Evolutionary conservation across 1,140 invertebrate genomes (phyloP).

Genomic region (Intoshia linei): DNA sequence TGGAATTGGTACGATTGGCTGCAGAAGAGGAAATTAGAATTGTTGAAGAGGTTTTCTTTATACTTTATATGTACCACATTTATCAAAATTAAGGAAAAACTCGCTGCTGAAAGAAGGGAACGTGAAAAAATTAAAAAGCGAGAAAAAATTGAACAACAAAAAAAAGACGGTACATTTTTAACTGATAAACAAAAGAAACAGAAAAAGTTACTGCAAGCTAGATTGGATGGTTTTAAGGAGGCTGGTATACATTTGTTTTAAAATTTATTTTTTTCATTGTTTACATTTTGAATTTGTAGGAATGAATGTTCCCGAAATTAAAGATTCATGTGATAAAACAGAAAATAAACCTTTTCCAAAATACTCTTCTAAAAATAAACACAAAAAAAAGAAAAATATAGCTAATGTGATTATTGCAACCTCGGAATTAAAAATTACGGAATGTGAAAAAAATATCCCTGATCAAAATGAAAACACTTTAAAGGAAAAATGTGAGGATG

Average conservation of each 20-base stretch:
- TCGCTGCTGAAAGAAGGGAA: conserved; percentile 39
- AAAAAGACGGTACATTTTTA: conserved; percentile 64
- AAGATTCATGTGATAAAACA: conserved; percentile 1
- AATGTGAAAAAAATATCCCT: not conserved
- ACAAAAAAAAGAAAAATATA: too few relatives aligned
- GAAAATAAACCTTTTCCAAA: not conserved
- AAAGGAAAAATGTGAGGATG: not conserved
- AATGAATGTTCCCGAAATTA: not conserved
- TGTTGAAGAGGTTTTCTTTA: too few relatives aligned
- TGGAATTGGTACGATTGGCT: too few relatives aligned
- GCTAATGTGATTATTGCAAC: not conserved
- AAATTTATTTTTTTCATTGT: conserved; percentile 12
- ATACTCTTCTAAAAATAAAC: not conserved
- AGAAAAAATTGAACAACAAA: conserved; percentile 54
- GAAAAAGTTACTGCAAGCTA: conserved; percentile 43
- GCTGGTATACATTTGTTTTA: conserved; percentile 31
- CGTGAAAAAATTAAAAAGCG: conserved; percentile 73
- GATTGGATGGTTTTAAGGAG: conserved; percentile 50
- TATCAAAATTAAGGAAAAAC: conserved; percentile 24
- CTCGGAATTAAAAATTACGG: not conserved
- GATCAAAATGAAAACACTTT: not conserved
- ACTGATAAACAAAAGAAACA: conserved; percentile 54
- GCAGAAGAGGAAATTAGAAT: too few relatives aligned
- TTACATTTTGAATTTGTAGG: not conserved
- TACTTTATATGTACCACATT: too few relatives aligned